Evolutionary conservation across 2,797 vertebrate genomes (phyloP).

Genomic region (Chaunax sp.): DNA sequence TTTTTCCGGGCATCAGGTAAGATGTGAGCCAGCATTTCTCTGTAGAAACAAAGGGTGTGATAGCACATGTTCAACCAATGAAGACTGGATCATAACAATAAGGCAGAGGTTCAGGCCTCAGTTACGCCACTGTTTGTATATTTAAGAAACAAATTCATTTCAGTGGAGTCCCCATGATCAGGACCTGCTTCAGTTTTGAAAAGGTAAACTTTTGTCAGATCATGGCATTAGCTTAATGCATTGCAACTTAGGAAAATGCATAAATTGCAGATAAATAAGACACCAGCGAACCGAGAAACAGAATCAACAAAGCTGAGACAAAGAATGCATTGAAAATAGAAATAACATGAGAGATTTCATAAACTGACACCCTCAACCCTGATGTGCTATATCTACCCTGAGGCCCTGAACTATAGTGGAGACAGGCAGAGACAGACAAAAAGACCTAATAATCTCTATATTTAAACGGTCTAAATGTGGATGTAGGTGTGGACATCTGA

Average conservation of each 20-base stretch:
- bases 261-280: not conserved
- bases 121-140: not conserved
- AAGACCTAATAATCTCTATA: too few relatives aligned
- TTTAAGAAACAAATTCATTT: conserved; percentile 16
- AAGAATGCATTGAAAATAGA: not conserved
- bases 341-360: conserved; percentile 2
- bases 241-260: not conserved
- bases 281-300: not conserved
- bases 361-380: conserved; percentile 1
- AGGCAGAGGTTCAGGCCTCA: not conserved
- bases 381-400: conserved; percentile 17
- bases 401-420: conserved; percentile 4
- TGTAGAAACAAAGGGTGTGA: conserved; percentile 20
- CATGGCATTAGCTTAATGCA: not conserved
- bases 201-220: conserved; percentile 1
- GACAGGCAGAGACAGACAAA: not conserved
- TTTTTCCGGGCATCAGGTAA: conserved; percentile 16
- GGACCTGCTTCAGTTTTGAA: not conserved
- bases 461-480: too few relatives aligned
- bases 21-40: conserved; percentile 41
- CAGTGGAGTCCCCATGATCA: not conserved
- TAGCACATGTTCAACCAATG: not conserved
- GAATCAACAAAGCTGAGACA: conserved; percentile 4
- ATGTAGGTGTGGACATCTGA: too few relatives aligned
- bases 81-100: conserved; percentile 21